Evolutionary conservation across 2,888 invertebrate genomes (phyloP), one percentile per base, ranked within the genome.

Genomic region (Agriopis aurantiaria): DNA sequence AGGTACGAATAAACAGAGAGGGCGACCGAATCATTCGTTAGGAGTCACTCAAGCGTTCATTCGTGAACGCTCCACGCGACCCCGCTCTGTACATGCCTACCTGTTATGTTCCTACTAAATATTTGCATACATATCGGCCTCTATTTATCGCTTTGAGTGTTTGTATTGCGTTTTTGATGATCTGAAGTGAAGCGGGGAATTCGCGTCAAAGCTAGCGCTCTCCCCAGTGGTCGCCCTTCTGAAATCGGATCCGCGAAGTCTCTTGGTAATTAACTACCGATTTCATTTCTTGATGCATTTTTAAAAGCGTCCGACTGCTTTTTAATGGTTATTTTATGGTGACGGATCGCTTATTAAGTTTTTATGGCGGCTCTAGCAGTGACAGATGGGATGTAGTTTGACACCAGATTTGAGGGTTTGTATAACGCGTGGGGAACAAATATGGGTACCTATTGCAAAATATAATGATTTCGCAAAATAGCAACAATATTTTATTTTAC

Each of bases 241-340:
- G 93, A 87, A 92, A 93, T 82, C 85, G 77, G 91, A 94, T 88
- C 89, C 88, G 86, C 80, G 81, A 90, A 91, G 90, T 92, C 93
- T 93, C 93, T 88, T 89, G 93, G 93, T 93, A 93, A 93, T 94
- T 94, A 94, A 91, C 89, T 92, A 91, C 84, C 93, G 91, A 93
- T 93, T 93, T 91, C 89, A 91, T 92, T 93, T 92, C 93, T 93
- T 93, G 94, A 93, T 94, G 93, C 90, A 91, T 89, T 93, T 94
- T 93, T 93, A 92, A 93, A 92, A 90, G 93, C 92, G 89, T 88
- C 90, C 89, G 93, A 91, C 92, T 91, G 92, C 89, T 93, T 93
- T 93, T 92, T 93, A 94, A 93, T 94, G 92, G 91, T 86, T 92
- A 92, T 93, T 94, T 93, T 93, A 94, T 94, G 93, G 94, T 94